A percentile compares a stretch with the other conserved stretches of the same genome.
Evolutionary conservation across 2,888 invertebrate species (phyloP).

Genomic region (Sarcophaga rosellei): DNA sequence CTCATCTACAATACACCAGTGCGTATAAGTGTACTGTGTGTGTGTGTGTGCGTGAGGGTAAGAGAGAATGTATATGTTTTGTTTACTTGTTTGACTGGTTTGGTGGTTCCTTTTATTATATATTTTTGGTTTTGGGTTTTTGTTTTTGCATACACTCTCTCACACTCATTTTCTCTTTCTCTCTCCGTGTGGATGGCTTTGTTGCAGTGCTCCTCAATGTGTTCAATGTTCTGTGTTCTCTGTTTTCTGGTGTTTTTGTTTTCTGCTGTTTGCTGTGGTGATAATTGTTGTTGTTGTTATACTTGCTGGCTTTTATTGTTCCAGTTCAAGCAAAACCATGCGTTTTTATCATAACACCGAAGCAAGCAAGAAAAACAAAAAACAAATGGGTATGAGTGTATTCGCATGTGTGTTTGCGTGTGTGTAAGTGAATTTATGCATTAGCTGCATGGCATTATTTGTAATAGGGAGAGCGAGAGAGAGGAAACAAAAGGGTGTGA

Average conservation of each 20-base stretch:
- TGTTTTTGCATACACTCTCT: neutral
- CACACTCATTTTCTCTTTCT: neutral
- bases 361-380: neutral
- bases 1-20: neutral
- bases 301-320: slow-evolving; percentile 18
- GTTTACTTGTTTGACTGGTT: slow-evolving; percentile 35
- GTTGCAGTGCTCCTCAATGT: slow-evolving; percentile 22
- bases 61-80: neutral
- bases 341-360: slow-evolving; percentile 7
- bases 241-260: slow-evolving; percentile 15
- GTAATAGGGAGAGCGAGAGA: neutral
- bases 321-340: slow-evolving; percentile 30
- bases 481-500: neutral
- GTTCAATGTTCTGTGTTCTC: neutral
- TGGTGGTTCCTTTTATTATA: slow-evolving; percentile 37
- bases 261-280: slow-evolving; percentile 1
- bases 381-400: neutral
- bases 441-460: too few relatives aligned
- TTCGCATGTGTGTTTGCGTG: neutral
- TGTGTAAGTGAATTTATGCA: neutral
- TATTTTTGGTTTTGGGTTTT: neutral
- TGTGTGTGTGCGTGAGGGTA: neutral
- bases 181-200: neutral
- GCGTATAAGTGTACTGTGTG: neutral
- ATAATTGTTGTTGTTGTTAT: slow-evolving; percentile 21